phyloP scores from a whole-genome alignment of 2,797 vertebrate genomes.

The Hemitrygon akajei region DNA sequence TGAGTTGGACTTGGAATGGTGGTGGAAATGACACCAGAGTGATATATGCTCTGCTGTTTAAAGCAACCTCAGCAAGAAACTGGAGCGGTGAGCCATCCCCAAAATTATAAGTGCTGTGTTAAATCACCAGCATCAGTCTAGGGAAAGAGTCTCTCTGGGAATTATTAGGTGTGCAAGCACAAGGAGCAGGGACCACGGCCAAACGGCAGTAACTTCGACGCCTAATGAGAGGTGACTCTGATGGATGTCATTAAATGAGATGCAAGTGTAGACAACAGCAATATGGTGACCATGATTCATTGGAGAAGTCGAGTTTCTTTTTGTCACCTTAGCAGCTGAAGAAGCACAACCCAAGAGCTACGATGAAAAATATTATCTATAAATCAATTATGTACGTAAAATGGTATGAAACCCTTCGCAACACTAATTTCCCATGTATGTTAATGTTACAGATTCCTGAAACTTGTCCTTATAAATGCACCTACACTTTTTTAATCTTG shows the following conservation, averaged over 20 bases:
- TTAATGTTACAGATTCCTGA: background rate
- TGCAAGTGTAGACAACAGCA: constrained; percentile 40
- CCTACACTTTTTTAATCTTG: background rate
- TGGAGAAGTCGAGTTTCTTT: background rate
- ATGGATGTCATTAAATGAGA: constrained; percentile 41
- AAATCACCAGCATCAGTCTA: constrained; percentile 52
- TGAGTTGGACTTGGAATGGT: constrained; percentile 55
- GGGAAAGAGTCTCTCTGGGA: constrained; percentile 38
- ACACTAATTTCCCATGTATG: background rate
- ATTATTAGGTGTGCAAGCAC: constrained; percentile 7
- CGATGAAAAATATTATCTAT: background rate
- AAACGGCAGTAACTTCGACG: background rate
- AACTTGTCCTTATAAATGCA: background rate
- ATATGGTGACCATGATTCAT: background rate
- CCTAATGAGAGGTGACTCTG: constrained; percentile 39
- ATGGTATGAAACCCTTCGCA: too few species aligned
- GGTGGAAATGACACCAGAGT: constrained; percentile 55
- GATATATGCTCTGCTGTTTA: constrained; percentile 41
- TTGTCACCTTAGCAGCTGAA: background rate
- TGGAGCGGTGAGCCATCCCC: constrained; percentile 43
- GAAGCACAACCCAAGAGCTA: background rate
- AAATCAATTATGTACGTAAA: background rate
- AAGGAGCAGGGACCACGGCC: constrained; percentile 15
- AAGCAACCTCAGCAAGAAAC: constrained; percentile 61
- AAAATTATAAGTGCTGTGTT: constrained; percentile 53